Conservation (phyloP, 2,797 vertebrate species). For the Parambassis ranga region DNA sequence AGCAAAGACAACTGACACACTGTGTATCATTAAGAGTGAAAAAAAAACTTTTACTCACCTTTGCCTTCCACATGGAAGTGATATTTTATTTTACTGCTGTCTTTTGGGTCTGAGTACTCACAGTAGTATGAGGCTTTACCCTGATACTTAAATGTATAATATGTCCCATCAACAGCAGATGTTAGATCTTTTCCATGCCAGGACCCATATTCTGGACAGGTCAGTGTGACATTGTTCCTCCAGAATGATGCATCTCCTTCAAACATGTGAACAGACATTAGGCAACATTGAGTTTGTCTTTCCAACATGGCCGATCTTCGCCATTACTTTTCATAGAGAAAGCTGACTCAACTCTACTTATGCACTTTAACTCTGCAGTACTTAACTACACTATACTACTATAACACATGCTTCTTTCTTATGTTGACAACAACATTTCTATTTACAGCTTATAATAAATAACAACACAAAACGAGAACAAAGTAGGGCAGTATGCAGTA, state of each 20-base stretch:
- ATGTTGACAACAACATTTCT: neutral
- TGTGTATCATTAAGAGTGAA: neutral
- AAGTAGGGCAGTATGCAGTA: neutral
- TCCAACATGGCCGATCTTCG: neutral
- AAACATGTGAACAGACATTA: neutral
- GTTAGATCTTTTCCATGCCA: accelerated
- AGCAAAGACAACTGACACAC: accelerated
- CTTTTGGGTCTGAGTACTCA: accelerated
- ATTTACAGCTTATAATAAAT: neutral
- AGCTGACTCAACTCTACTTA: accelerated
- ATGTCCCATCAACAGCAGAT: accelerated
- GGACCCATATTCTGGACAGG: accelerated
- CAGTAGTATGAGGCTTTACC: neutral
- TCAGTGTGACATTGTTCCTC: accelerated
- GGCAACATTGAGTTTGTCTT: neutral
- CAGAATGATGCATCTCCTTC: accelerated
- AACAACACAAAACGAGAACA: accelerated
- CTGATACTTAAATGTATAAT: accelerated
- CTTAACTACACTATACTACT: accelerated
- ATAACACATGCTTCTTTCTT: neutral
- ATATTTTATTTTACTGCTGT: neutral
- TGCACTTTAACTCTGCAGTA: accelerated
- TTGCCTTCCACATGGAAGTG: constrained; percentile 65
- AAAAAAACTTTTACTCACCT: constrained; percentile 48
- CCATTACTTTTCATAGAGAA: neutral